Percentiles rank a stretch among this genome's conserved stretches.
phyloP scores from a whole-genome alignment of 2,797 vertebrate species.

The Ambastaia sidthimunki region DNA sequence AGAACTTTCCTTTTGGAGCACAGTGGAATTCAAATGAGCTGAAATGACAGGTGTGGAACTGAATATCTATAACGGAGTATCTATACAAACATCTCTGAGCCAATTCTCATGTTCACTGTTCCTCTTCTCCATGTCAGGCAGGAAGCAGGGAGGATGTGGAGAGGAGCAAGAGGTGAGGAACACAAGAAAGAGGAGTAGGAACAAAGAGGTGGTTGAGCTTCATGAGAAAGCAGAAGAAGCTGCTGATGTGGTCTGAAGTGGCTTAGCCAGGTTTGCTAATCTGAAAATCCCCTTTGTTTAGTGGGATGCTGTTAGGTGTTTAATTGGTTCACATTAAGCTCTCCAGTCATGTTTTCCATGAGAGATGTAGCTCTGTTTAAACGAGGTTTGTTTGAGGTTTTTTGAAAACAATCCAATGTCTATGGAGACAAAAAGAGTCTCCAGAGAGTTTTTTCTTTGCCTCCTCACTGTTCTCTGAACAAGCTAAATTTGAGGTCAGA shows the following conservation, averaged over 20 bases:
- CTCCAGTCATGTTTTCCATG: slow-evolving; percentile 50
- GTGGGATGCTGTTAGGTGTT: slow-evolving; percentile 50
- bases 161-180: slow-evolving; percentile 25
- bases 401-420: slow-evolving; percentile 20
- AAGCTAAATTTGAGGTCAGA: background rate
- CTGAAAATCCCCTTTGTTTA: slow-evolving; percentile 57
- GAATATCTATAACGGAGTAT: no score
- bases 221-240: slow-evolving; percentile 57
- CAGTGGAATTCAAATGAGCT: slow-evolving; percentile 26
- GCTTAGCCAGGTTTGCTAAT: slow-evolving; percentile 53
- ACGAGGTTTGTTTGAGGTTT: slow-evolving; percentile 5
- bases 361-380: slow-evolving; percentile 29
- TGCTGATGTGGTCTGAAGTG: slow-evolving; percentile 58
- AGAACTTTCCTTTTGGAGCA: slow-evolving; percentile 1
- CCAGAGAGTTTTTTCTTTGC: background rate
- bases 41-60: slow-evolving; percentile 13
- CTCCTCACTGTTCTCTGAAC: background rate
- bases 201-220: slow-evolving; percentile 45
- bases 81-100: slow-evolving; percentile 6
- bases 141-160: slow-evolving; percentile 46
- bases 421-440: background rate
- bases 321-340: slow-evolving; percentile 50
- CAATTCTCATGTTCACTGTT: slow-evolving; percentile 16
- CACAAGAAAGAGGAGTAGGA: slow-evolving; percentile 17
- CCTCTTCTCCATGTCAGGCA: slow-evolving; percentile 14